Evolutionary conservation across 2,113 vertebrate genomes (phyloP).

Genomic region (Rhea americana): DNA sequence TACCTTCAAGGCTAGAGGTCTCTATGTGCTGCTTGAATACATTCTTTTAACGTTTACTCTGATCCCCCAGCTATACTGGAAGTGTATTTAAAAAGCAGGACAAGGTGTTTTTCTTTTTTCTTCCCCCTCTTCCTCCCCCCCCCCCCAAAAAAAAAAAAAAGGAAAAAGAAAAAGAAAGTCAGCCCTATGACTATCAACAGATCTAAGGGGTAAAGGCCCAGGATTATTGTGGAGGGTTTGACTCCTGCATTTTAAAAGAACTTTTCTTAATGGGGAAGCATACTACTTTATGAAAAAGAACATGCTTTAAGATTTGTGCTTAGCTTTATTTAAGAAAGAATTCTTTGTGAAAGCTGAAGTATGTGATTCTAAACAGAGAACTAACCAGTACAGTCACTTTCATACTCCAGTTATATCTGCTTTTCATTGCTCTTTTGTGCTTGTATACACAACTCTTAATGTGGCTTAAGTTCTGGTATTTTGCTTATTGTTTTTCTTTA

Average conservation of each 20-base stretch:
- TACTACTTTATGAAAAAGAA: background rate
- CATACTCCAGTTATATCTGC: background rate
- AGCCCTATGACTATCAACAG: background rate
- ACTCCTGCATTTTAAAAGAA: background rate
- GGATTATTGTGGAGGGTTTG: background rate
- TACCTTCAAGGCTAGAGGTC: background rate
- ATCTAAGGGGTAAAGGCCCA: background rate
- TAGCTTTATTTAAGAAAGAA: background rate
- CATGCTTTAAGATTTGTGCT: background rate
- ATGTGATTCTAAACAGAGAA: background rate
- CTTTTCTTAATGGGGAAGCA: background rate
- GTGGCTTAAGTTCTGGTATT: conserved; percentile 30
- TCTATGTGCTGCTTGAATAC: background rate
- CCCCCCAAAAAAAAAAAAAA: too few species aligned
- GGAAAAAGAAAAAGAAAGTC: background rate
- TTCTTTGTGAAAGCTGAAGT: conserved; percentile 32
- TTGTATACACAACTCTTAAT: background rate
- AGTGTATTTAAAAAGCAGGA: background rate
- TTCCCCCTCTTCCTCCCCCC: too few species aligned
- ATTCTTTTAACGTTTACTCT: background rate
- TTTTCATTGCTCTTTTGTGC: conserved; percentile 2
- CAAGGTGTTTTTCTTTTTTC: background rate
- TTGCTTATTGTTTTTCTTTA: background rate
- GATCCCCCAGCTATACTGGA: background rate
- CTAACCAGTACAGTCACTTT: background rate